Percentiles rank a stretch among this genome's conserved stretches.
phyloP scores from a whole-genome alignment of 2,888 invertebrate genomes.

The Celastrina argiolus region DNA sequence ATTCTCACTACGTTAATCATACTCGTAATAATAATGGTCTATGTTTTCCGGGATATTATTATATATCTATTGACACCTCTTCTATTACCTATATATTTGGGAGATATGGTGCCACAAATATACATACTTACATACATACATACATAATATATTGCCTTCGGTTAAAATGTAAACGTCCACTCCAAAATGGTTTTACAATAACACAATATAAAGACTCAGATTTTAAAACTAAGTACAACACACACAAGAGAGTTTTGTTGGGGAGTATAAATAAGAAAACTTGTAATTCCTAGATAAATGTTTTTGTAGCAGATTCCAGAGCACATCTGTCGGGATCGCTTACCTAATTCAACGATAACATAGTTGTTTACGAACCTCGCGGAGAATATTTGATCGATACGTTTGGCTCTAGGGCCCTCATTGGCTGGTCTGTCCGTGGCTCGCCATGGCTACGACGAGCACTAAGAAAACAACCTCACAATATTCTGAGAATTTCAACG shows the following conservation, averaged over 20 bases:
- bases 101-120: too few relatives aligned
- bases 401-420: background rate
- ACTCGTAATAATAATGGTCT: too few relatives aligned
- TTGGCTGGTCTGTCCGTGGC: constrained; percentile 4
- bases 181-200: too few relatives aligned
- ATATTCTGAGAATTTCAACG: background rate
- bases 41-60: too few relatives aligned
- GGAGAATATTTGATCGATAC: constrained; percentile 10
- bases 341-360: constrained; percentile 2
- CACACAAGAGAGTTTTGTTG: background rate
- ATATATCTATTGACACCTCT: too few relatives aligned
- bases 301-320: constrained; percentile 7
- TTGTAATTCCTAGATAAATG: background rate
- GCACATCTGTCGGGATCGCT: background rate
- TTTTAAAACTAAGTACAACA: background rate
- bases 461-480: background rate
- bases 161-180: too few relatives aligned
- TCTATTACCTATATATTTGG: too few relatives aligned
- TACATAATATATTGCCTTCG: too few relatives aligned
- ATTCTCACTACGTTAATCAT: too few relatives aligned
- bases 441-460: constrained; percentile 19
- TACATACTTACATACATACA: too few relatives aligned
- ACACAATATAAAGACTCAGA: background rate
- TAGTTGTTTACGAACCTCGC: background rate
- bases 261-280: background rate